phyloP scores from a whole-genome alignment of 2,888 invertebrate genomes.

The Cosmorhoe ocellata region DNA sequence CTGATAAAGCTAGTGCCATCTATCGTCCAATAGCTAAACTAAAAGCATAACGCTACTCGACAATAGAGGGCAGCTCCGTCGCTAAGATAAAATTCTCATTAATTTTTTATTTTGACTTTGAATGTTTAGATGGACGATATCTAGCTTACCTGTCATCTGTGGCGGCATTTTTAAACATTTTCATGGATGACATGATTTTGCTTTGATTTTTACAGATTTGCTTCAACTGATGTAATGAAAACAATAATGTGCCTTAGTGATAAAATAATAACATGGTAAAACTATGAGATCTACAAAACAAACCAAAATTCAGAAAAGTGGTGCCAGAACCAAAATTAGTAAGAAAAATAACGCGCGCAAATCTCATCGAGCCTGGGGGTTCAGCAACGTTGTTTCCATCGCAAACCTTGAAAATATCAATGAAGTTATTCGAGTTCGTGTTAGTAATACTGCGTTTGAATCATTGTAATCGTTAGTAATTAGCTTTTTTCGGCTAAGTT shows the following conservation, averaged over 20 bases:
- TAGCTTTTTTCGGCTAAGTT: too few relatives aligned
- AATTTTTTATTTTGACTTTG: too few relatives aligned
- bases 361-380: constrained; percentile 3
- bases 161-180: too few relatives aligned
- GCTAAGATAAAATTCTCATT: too few relatives aligned
- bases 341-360: constrained; percentile 29
- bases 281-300: constrained; percentile 9
- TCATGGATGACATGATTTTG: background rate
- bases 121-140: too few relatives aligned
- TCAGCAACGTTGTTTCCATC: constrained; percentile 4
- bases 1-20: constrained; percentile 5
- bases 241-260: too few relatives aligned
- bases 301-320: background rate
- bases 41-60: background rate
- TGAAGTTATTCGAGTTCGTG: constrained; percentile 41
- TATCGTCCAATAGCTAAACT: background rate
- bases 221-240: too few relatives aligned
- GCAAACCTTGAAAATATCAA: constrained; percentile 43
- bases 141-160: too few relatives aligned
- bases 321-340: constrained; percentile 11
- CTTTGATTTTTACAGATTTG: background rate
- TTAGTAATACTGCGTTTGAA: constrained; percentile 30
- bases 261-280: background rate
- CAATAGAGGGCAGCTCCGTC: background rate
- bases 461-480: too few relatives aligned